A percentile compares a stretch with the other conserved stretches of the same genome.
phyloP scores from a whole-genome alignment of 2,888 invertebrate species.

The Diarsia mendica region DNA sequence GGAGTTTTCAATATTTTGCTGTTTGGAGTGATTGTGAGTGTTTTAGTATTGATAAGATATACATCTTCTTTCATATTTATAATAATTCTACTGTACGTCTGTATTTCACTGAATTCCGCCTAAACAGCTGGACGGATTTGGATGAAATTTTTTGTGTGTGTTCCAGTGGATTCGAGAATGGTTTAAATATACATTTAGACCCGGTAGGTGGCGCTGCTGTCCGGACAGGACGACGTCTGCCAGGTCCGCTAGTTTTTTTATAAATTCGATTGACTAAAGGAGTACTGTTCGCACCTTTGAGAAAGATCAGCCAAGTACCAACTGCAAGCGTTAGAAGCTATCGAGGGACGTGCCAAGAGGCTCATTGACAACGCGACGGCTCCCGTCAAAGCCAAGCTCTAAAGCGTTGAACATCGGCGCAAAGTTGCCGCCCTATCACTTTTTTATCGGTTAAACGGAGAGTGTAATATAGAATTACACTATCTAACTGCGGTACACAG shows the following conservation, averaged over 20 bases:
- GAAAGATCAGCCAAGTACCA: neutral
- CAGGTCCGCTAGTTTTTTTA: no score
- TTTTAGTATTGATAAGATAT: no score
- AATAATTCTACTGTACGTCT: no score
- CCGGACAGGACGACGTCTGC: no score
- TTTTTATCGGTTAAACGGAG: neutral
- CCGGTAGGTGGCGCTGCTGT: no score
- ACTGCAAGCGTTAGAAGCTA: neutral
- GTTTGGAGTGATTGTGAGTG: constrained; percentile 17
- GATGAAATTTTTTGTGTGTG: no score
- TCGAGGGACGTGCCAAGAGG: neutral
- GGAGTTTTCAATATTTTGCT: constrained; percentile 3
- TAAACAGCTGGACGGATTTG: no score
- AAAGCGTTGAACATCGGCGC: neutral
- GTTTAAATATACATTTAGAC: no score
- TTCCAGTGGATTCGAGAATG: no score
- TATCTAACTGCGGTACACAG: no score
- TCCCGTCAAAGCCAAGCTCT: neutral
- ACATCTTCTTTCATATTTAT: no score
- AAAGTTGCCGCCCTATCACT: neutral
- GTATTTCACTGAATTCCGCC: no score
- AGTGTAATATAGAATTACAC: neutral
- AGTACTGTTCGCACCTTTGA: neutral
- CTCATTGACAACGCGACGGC: neutral
- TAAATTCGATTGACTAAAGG: neutral